A percentile compares a stretch with the other conserved stretches of the same genome.
Evolutionary conservation across 2,797 vertebrate species (phyloP).

Genomic region (Chelon auratus): DNA sequence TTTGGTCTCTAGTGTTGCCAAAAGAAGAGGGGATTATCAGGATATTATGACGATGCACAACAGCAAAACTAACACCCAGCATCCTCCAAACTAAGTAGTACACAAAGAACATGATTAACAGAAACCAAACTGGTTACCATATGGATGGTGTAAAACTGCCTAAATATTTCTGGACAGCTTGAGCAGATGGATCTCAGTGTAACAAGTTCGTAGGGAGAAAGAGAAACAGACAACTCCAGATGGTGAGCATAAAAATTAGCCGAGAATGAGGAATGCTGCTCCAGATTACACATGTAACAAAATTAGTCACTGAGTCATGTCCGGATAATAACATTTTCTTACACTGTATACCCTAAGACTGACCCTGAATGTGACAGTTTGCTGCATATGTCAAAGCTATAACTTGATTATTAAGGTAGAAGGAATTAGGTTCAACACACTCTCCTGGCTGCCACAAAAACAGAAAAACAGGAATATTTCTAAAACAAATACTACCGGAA

Average conservation of each 20-base stretch:
- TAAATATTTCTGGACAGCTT: conserved; percentile 9
- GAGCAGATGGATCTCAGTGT: conserved; percentile 9
- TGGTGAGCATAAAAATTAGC: conserved; percentile 16
- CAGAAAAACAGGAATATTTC: too few species aligned
- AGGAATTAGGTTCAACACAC: too few species aligned
- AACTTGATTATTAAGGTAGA: background rate
- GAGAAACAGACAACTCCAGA: conserved; percentile 29
- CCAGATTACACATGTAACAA: conserved; percentile 12
- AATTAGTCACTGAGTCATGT: conserved; percentile 17
- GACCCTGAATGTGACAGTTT: background rate
- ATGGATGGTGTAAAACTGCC: background rate
- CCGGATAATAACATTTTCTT: conserved; percentile 1
- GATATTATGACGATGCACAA: conserved; percentile 16
- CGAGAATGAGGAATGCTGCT: conserved; percentile 15
- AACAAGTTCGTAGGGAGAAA: conserved; percentile 6
- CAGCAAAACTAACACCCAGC: conserved; percentile 24
- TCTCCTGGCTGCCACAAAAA: too few species aligned
- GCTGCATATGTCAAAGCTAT: background rate
- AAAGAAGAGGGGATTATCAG: conserved; percentile 39
- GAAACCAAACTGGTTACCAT: background rate
- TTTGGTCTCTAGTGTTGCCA: conserved; percentile 22
- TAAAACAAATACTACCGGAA: too few species aligned
- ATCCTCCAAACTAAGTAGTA: background rate
- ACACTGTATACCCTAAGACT: background rate
- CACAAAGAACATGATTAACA: background rate